Conservation (phyloP, 2,797 vertebrate species). For the Sebastes matsubarae region DNA sequence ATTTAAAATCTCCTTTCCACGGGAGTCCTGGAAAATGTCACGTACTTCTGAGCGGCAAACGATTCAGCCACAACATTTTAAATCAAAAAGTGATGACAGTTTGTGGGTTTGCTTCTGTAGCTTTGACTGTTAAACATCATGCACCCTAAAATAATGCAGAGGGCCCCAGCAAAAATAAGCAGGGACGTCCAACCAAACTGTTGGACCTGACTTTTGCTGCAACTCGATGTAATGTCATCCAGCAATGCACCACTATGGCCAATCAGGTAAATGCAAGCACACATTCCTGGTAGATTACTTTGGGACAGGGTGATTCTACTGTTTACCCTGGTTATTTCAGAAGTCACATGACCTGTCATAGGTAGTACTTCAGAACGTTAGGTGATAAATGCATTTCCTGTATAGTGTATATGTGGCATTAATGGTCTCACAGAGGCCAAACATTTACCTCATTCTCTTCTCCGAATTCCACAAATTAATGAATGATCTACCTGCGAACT, state of each 20-base stretch:
- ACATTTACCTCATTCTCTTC: neutral
- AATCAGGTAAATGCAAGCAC: neutral
- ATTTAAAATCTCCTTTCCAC: too few relatives aligned
- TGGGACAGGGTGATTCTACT: neutral
- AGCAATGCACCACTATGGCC: neutral
- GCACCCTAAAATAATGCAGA: neutral
- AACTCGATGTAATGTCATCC: neutral
- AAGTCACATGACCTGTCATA: neutral
- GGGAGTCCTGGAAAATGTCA: neutral
- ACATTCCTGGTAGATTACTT: neutral
- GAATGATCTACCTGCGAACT: neutral
- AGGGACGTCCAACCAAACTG: too few relatives aligned
- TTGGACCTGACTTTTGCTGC: too few relatives aligned
- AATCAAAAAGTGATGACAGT: neutral
- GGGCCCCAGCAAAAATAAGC: too few relatives aligned
- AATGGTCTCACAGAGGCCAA: neutral
- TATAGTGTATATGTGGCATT: neutral
- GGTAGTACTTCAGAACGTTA: too few relatives aligned
- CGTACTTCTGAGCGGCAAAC: neutral
- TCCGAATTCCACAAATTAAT: neutral
- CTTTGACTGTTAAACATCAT: neutral
- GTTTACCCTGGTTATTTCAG: neutral
- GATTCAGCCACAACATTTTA: neutral
- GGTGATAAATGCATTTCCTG: neutral
- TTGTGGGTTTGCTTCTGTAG: neutral